Percentiles rank a stretch among this genome's conserved stretches.
These are phyloP conservation scores for Teleiodes luculella DNA, from an alignment of 2,888 invertebrate species.

Conservation along the genomic window DNA sequence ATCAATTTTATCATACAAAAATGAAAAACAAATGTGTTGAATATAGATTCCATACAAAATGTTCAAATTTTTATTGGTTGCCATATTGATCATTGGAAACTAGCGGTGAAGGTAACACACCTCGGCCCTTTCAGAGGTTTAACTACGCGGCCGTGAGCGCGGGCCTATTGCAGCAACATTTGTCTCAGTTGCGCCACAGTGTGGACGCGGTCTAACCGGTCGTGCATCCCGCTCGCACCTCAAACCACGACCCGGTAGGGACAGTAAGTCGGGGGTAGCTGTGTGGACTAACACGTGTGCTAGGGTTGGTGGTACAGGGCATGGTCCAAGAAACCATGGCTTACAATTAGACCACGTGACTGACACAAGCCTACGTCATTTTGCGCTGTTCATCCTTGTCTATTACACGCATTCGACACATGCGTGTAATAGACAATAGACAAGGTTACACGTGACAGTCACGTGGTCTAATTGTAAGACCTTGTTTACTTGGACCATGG, in stretches of 20 bases:
- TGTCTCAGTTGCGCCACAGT: constrained; percentile 69
- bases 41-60: not conserved
- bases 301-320: not conserved
- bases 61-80: constrained; percentile 15
- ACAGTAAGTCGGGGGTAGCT: constrained; percentile 65
- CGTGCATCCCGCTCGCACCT: constrained; percentile 28
- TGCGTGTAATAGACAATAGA: too few species aligned
- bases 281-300: constrained; percentile 52
- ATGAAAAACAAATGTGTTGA: too few species aligned
- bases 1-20: not conserved
- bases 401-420: too few species aligned
- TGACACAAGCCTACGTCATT: too few species aligned
- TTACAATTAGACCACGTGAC: too few species aligned
- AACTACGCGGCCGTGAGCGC: constrained; percentile 77
- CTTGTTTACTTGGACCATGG: too few species aligned
- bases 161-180: constrained; percentile 75
- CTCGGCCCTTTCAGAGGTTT: constrained; percentile 68
- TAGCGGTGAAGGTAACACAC: constrained; percentile 73
- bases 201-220: constrained; percentile 42
- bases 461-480: too few species aligned
- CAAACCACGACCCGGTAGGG: constrained; percentile 12
- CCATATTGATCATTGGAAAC: constrained; percentile 39
- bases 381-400: too few species aligned
- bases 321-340: too few species aligned
- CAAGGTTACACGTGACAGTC: too few species aligned